Percentiles rank a stretch among this genome's conserved stretches.
Evolutionary conservation across 2,113 vertebrate genomes (phyloP).

Genomic region (Copsychus sechellarum): DNA sequence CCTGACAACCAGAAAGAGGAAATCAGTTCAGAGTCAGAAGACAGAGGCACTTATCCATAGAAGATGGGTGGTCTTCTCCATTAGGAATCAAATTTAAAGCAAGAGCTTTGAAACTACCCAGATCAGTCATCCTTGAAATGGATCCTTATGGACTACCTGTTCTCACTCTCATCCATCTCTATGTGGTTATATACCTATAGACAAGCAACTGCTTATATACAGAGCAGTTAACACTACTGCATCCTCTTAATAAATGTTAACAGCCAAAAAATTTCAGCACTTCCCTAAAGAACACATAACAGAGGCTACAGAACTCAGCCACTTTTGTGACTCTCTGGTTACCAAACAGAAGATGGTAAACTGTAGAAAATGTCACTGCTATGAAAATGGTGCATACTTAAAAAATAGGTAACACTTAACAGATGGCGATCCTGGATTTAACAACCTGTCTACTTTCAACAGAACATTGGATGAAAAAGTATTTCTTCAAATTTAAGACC

Average conservation of each 20-base stretch:
- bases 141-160: not conserved
- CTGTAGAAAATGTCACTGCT: not conserved
- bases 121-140: not conserved
- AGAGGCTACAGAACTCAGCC: not conserved
- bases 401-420: not conserved
- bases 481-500: not conserved
- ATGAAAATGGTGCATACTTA: not conserved
- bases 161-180: not conserved
- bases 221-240: not conserved
- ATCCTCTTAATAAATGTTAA: not conserved
- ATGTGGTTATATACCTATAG: not conserved
- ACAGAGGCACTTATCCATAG: not conserved
- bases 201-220: not conserved
- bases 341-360: not conserved
- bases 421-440: not conserved
- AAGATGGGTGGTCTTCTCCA: fast-evolving
- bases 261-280: not conserved
- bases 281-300: not conserved
- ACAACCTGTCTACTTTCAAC: not conserved
- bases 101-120: not conserved
- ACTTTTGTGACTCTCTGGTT: not conserved
- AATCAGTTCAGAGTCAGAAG: not conserved
- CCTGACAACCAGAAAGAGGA: not conserved
- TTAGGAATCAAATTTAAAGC: not conserved
- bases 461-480: fast-evolving